Evolutionary conservation across 2,113 vertebrate genomes (phyloP).

Genomic region (Delphinapterus leucas): DNA sequence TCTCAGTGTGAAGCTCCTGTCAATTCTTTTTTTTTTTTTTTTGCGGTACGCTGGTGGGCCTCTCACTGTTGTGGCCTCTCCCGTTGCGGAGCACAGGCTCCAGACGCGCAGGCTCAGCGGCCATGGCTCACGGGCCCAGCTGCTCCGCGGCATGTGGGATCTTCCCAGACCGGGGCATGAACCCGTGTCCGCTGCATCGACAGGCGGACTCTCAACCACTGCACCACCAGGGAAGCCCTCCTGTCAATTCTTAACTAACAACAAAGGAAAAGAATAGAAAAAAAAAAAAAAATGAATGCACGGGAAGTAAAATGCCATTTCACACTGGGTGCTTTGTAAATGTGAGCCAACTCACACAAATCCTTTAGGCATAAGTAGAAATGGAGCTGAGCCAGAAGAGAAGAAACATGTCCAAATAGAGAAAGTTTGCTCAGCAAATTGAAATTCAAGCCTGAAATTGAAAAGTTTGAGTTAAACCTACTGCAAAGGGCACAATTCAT

Average conservation of each 20-base stretch:
- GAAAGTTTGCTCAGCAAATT: constrained; percentile 75
- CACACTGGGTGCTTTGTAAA: constrained; percentile 60
- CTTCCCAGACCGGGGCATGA: no score
- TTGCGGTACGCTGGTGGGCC: no score
- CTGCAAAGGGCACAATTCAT: constrained; percentile 35
- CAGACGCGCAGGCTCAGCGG: no score
- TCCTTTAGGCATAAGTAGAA: constrained; percentile 59
- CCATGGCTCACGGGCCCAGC: no score
- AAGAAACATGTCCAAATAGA: constrained; percentile 67
- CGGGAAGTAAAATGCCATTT: constrained; percentile 51
- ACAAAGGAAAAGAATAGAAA: constrained; percentile 35
- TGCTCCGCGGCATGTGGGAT: no score
- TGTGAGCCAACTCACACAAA: constrained; percentile 61
- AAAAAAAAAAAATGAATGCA: neutral
- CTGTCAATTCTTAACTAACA: constrained; percentile 51
- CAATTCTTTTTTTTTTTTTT: neutral
- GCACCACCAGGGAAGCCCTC: neutral
- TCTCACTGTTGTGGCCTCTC: no score
- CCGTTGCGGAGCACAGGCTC: no score
- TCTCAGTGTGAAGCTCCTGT: constrained; percentile 32
- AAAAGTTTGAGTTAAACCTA: constrained; percentile 68
- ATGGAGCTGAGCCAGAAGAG: constrained; percentile 47
- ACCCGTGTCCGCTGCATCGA: no score
- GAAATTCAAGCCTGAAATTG: constrained; percentile 71
- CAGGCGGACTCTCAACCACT: no score